phyloP scores from a whole-genome alignment of 2,113 vertebrate species.

The Pteruthius melanotis region DNA sequence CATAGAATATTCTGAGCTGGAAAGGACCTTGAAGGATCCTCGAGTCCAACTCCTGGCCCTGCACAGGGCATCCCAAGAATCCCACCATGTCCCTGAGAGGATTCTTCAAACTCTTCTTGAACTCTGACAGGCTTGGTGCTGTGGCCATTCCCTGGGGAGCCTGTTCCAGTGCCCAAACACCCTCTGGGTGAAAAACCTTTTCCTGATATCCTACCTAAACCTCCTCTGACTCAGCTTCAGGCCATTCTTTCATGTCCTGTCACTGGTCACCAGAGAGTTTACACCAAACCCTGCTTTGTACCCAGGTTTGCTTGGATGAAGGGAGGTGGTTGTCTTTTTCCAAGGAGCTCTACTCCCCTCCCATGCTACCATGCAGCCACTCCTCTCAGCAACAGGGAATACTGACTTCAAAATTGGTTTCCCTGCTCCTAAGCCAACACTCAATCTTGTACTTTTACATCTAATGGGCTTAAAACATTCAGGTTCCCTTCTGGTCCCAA shows the following conservation, averaged over 20 bases:
- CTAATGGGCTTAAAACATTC: conserved; percentile 9
- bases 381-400: background rate
- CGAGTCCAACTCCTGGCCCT: background rate
- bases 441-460: background rate
- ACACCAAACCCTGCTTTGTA: background rate
- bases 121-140: background rate
- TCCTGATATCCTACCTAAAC: background rate
- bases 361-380: background rate
- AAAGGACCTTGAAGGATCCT: background rate
- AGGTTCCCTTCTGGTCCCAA: background rate
- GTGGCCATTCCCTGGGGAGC: background rate
- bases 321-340: background rate
- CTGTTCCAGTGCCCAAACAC: background rate
- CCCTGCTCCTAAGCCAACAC: background rate
- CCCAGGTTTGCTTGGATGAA: background rate
- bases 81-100: background rate
- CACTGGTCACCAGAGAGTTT: background rate
- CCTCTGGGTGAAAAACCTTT: background rate
- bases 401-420: background rate
- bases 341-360: background rate
- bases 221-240: background rate
- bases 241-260: background rate
- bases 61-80: background rate
- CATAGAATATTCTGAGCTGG: background rate
- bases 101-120: background rate